These are phyloP conservation scores for Halictus ligatus DNA, from an alignment of 2,888 invertebrate species.

Conservation along the genomic window DNA sequence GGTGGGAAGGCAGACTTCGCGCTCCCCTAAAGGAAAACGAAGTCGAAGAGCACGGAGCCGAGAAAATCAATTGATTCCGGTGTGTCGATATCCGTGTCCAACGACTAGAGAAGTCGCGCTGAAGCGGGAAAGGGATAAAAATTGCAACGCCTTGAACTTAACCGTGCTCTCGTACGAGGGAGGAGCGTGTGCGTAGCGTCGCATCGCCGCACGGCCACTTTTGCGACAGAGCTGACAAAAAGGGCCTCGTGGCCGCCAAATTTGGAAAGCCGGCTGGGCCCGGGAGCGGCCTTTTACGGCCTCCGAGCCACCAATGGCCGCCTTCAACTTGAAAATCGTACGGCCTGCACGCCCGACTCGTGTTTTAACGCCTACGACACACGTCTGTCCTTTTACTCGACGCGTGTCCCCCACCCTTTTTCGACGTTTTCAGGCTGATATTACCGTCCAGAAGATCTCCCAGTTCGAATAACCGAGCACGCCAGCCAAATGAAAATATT, in stretches of 20 bases:
- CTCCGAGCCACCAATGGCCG: conserved; percentile 77
- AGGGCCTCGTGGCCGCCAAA: conserved; percentile 73
- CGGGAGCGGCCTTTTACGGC: conserved; percentile 76
- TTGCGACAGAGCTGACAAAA: conserved; percentile 73
- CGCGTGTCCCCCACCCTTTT: neutral
- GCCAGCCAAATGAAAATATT: neutral
- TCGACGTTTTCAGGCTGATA: neutral
- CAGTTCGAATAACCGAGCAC: neutral
- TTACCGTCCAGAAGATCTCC: neutral
- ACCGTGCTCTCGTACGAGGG: conserved; percentile 57
- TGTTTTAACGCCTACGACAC: conserved; percentile 60
- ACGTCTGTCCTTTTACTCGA: neutral
- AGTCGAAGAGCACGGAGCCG: neutral
- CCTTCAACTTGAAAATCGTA: conserved; percentile 77
- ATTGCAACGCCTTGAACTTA: conserved; percentile 78
- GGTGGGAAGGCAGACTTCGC: neutral
- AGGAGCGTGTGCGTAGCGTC: conserved; percentile 63
- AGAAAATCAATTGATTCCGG: neutral
- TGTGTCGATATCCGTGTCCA: conserved; percentile 14
- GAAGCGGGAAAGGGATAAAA: conserved; percentile 26
- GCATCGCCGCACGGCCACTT: conserved; percentile 72
- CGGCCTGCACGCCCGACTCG: conserved; percentile 53
- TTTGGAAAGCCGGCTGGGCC: conserved; percentile 80
- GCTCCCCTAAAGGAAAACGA: neutral
- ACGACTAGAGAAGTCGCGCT: conserved; percentile 6